These are phyloP conservation scores for Polydesmus complanatus DNA, from an alignment of 2,888 invertebrate genomes.

Conservation along the genomic window DNA sequence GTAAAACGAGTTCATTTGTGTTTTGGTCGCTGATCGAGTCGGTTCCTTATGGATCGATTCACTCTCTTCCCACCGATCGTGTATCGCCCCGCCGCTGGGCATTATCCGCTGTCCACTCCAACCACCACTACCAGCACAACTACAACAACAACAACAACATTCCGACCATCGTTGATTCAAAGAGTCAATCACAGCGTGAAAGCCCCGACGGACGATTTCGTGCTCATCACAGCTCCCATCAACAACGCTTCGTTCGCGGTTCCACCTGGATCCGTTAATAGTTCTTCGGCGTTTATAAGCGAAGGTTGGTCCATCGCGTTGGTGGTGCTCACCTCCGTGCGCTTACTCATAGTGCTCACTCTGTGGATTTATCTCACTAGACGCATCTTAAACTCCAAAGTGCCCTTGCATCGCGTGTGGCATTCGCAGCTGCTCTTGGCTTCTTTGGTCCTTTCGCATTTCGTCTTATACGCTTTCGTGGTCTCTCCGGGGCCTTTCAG, in stretches of 20 bases:
- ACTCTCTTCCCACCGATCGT: slow-evolving; percentile 2
- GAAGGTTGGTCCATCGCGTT: slow-evolving; percentile 17
- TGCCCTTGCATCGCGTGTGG: slow-evolving; percentile 50
- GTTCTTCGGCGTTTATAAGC: not conserved
- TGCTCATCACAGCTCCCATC: not conserved
- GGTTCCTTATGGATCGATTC: slow-evolving; percentile 1
- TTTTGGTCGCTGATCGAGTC: too few species aligned
- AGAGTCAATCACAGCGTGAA: too few species aligned
- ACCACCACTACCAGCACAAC: not conserved
- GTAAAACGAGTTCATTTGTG: too few species aligned
- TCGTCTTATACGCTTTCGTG: slow-evolving; percentile 60
- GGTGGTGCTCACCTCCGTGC: slow-evolving; percentile 11
- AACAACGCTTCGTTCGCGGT: not conserved
- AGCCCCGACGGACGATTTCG: not conserved
- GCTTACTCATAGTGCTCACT: not conserved
- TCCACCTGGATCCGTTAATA: not conserved
- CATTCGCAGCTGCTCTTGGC: slow-evolving; percentile 72
- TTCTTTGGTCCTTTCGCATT: slow-evolving; percentile 66
- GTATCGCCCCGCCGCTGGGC: not conserved
- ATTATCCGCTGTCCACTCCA: not conserved
- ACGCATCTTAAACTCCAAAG: slow-evolving; percentile 10
- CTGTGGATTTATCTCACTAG: slow-evolving; percentile 12
- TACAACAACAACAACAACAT: not conserved
- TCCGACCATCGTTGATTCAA: not conserved
- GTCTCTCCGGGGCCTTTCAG: slow-evolving; percentile 62